phyloP scores from a whole-genome alignment of 1,140 invertebrate genomes.

The Dreissena rostriformis region DNA sequence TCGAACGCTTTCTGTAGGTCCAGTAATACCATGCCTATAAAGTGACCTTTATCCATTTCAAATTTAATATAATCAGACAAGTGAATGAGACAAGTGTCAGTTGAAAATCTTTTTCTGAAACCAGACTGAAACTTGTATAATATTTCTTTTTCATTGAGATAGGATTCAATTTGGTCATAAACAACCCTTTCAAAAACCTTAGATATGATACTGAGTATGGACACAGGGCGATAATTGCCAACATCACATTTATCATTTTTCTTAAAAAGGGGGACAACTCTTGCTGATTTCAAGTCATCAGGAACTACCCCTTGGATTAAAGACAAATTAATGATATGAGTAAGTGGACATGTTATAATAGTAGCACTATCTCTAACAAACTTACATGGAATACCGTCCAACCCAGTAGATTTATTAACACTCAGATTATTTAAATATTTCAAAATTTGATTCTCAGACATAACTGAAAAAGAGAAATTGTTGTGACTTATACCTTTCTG shows the following conservation, averaged over 20 bases:
- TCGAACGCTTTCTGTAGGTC: constrained; percentile 28
- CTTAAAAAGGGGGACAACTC: constrained; percentile 38
- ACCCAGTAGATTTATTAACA: background rate
- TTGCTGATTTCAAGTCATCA: constrained; percentile 42
- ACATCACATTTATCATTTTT: constrained; percentile 44
- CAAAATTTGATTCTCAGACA: background rate
- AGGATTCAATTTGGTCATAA: constrained; percentile 27
- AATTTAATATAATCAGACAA: background rate
- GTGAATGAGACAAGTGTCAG: constrained; percentile 16
- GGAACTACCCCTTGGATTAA: constrained; percentile 33
- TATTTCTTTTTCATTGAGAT: constrained; percentile 19
- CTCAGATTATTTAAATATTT: background rate
- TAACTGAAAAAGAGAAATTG: background rate
- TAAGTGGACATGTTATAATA: constrained; percentile 1
- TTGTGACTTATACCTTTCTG: too few species aligned
- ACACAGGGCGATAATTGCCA: constrained; percentile 41
- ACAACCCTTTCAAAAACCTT: constrained; percentile 33
- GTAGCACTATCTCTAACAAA: background rate
- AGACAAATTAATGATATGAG: constrained; percentile 15
- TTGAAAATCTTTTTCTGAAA: constrained; percentile 13
- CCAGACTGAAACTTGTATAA: constrained; percentile 23
- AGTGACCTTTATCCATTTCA: background rate
- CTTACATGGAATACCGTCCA: too few species aligned
- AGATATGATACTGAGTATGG: constrained; percentile 39
- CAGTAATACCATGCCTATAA: constrained; percentile 17